Conservation (phyloP, 2,797 vertebrate species). For the Odontamblyopus lacepedii region DNA sequence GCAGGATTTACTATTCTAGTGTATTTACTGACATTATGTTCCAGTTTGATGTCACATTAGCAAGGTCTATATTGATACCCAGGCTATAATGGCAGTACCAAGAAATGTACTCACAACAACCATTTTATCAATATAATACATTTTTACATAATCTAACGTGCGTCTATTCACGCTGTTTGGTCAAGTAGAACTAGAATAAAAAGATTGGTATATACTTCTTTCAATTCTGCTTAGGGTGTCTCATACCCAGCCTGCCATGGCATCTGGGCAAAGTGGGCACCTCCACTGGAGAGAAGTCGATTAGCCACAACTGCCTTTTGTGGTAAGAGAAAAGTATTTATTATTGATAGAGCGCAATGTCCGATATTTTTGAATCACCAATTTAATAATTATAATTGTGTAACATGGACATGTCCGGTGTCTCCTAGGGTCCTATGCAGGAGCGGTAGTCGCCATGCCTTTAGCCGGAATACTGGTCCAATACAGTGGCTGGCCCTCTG, state of each 20-base stretch:
- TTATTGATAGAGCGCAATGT: neutral
- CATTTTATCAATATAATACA: neutral
- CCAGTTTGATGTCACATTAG: neutral
- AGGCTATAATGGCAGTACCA: neutral
- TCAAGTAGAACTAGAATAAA: no score
- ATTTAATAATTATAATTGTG: neutral
- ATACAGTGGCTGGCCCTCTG: slow-evolving; percentile 90
- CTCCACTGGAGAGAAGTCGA: slow-evolving; percentile 88
- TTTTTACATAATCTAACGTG: neutral
- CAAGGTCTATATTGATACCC: no score
- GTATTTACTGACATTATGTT: neutral
- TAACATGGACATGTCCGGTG: neutral
- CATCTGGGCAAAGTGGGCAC: slow-evolving; percentile 94
- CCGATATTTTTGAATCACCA: neutral
- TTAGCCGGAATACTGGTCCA: slow-evolving; percentile 92
- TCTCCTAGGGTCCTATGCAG: slow-evolving; percentile 86
- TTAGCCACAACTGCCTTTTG: slow-evolving; percentile 91
- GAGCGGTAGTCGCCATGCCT: slow-evolving; percentile 93
- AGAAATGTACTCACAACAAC: neutral
- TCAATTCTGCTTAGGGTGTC: slow-evolving; percentile 79
- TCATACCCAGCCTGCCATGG: slow-evolving; percentile 92
- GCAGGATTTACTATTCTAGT: no score
- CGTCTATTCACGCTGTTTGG: neutral
- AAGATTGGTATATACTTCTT: neutral
- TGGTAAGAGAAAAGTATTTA: slow-evolving; percentile 69